phyloP scores from a whole-genome alignment of 2,888 invertebrate genomes.

The Cyclophora albipunctata region DNA sequence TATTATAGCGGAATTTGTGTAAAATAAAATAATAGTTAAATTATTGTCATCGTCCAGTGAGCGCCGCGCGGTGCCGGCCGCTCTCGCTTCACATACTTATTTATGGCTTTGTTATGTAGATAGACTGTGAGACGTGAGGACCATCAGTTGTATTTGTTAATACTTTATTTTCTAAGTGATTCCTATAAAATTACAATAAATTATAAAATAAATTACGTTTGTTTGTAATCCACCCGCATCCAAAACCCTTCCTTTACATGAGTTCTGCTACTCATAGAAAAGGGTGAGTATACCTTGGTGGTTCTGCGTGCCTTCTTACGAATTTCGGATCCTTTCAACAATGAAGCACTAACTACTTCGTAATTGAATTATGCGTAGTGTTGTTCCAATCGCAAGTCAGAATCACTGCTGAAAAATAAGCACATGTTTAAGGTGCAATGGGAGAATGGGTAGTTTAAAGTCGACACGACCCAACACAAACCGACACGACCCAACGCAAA shows the following conservation, averaged over 20 bases:
- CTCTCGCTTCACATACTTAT: constrained; percentile 14
- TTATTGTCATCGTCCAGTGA: constrained; percentile 27
- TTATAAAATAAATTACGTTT: constrained; percentile 7
- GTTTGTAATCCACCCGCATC: background rate
- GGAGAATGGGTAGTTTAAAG: too few relatives aligned
- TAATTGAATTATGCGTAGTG: background rate
- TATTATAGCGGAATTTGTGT: constrained; percentile 73
- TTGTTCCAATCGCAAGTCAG: background rate
- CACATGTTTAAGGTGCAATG: too few relatives aligned
- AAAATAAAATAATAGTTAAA: constrained; percentile 67
- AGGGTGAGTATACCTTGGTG: background rate
- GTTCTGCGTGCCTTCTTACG: background rate
- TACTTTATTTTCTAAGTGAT: constrained; percentile 18
- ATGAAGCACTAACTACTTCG: background rate
- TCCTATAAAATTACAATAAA: constrained; percentile 21
- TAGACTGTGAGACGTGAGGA: constrained; percentile 10
- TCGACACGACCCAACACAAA: too few relatives aligned
- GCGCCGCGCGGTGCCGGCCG: constrained; percentile 1
- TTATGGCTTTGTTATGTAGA: constrained; percentile 17
- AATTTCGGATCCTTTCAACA: background rate
- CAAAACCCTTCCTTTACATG: too few relatives aligned
- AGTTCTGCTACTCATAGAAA: too few relatives aligned
- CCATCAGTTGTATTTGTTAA: constrained; percentile 16
- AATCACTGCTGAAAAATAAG: background rate
- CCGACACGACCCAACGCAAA: too few relatives aligned